A percentile compares a stretch with the other conserved stretches of the same genome.
Conservation (phyloP, 2,113 vertebrate species). For the Plectropomus leopardus region DNA sequence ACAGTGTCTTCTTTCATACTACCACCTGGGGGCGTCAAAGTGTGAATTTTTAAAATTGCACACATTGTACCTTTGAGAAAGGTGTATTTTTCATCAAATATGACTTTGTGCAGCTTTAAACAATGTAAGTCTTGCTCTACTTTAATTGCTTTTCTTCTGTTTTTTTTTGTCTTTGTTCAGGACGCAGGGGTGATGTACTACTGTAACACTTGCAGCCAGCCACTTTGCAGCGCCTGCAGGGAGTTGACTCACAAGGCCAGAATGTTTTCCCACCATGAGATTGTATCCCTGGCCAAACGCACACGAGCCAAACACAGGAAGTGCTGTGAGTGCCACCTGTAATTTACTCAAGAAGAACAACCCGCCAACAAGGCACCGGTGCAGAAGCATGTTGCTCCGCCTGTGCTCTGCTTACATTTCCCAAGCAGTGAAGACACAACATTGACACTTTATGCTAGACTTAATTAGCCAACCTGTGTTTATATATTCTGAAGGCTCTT, state of each 20-base stretch:
- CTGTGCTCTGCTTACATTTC: neutral
- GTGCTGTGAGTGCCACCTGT: slow-evolving; percentile 86
- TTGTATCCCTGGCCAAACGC: slow-evolving; percentile 93
- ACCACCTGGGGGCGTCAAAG: neutral
- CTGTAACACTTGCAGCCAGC: slow-evolving; percentile 96
- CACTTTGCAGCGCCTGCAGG: slow-evolving; percentile 91
- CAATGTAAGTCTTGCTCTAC: neutral
- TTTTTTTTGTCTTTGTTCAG: slow-evolving; percentile 64
- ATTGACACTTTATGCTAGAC: neutral
- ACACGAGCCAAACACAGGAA: slow-evolving; percentile 93
- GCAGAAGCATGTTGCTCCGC: neutral
- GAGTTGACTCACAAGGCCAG: slow-evolving; percentile 92
- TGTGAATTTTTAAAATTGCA: neutral
- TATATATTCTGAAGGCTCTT: slow-evolving; percentile 2
- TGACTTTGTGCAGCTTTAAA: neutral
- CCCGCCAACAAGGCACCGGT: neutral
- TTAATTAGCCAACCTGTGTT: neutral
- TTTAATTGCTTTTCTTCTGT: neutral
- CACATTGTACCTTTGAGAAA: neutral
- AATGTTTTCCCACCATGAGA: slow-evolving; percentile 94
- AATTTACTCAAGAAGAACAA: slow-evolving; percentile 12
- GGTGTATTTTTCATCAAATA: neutral
- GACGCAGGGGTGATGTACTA: slow-evolving; percentile 91
- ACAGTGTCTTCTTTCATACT: no score
- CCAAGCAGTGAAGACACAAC: neutral